Percentiles rank a stretch among this genome's conserved stretches.
Conservation (phyloP, 2,888 invertebrate genomes). For the Phytoseiulus persimilis region DNA sequence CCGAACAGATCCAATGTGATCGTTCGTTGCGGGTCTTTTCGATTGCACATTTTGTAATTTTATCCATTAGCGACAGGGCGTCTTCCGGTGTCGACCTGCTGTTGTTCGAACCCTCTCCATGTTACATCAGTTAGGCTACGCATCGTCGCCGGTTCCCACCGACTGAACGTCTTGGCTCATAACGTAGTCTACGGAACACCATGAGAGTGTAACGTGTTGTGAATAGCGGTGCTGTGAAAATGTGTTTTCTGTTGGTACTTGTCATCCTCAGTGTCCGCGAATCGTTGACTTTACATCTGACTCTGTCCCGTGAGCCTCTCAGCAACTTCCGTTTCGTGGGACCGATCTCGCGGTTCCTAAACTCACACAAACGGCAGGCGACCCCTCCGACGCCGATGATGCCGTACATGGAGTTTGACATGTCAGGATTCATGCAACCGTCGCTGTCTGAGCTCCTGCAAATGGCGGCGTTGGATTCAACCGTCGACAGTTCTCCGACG, state of each 20-base stretch:
- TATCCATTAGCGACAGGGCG: not conserved
- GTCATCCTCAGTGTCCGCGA: not conserved
- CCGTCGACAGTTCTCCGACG: not conserved
- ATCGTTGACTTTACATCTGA: not conserved
- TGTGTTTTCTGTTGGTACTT: not conserved
- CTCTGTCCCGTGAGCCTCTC: conserved; percentile 10
- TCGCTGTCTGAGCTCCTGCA: conserved; percentile 6
- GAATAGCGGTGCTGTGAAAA: not conserved
- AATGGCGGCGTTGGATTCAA: not conserved
- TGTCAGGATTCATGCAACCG: not conserved
- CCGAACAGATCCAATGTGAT: not conserved
- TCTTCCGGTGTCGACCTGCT: not conserved
- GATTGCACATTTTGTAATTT: not conserved
- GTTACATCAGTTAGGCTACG: not conserved
- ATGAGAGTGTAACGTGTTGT: not conserved
- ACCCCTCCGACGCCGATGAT: not conserved
- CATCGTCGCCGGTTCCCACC: not conserved
- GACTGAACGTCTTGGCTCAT: not conserved
- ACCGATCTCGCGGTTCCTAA: conserved; percentile 26
- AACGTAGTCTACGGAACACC: not conserved
- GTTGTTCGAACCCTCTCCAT: not conserved
- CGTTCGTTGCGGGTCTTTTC: not conserved
- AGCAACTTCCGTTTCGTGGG: conserved; percentile 11
- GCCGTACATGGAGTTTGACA: conserved; percentile 13
- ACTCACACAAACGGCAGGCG: not conserved